phyloP scores from a whole-genome alignment of 1,140 invertebrate genomes.

The Solenopsis invicta region DNA sequence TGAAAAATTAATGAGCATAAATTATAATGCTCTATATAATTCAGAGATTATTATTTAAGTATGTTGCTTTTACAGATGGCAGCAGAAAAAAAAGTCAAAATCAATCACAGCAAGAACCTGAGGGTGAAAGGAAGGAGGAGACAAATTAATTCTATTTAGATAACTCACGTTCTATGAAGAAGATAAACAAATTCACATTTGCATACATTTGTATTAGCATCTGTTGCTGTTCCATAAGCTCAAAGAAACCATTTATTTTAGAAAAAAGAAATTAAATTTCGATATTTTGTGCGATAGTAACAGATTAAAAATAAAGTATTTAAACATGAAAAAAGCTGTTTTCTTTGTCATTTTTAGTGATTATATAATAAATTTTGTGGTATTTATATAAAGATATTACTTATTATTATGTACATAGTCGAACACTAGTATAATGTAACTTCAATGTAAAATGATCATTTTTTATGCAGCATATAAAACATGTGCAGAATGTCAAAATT shows the following conservation, averaged over 20 bases:
- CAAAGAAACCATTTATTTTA: constrained; percentile 16
- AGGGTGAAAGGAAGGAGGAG: constrained; percentile 89
- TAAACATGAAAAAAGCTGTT: not conserved
- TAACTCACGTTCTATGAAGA: constrained; percentile 22
- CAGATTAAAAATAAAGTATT: constrained; percentile 16
- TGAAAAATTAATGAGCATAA: constrained; percentile 45
- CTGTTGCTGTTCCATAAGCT: constrained; percentile 19
- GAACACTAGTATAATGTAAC: constrained; percentile 3
- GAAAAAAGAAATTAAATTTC: not conserved
- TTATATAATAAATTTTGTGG: constrained; percentile 14
- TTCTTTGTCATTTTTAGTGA: not conserved
- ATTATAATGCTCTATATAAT: not conserved
- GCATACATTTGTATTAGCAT: constrained; percentile 39
- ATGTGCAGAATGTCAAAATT: not conserved
- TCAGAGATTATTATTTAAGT: constrained; percentile 47
- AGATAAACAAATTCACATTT: constrained; percentile 58
- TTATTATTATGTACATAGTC: constrained; percentile 30
- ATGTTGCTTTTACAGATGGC: constrained; percentile 89
- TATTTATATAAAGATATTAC: constrained; percentile 22
- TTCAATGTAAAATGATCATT: not conserved
- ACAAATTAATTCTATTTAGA: constrained; percentile 88
- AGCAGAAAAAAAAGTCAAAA: constrained; percentile 89
- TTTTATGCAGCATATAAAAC: not conserved
- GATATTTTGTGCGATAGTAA: constrained; percentile 1
- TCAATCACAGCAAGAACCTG: constrained; percentile 83